A percentile compares a stretch with the other conserved stretches of the same genome.
Conservation (phyloP, 2,797 vertebrate species). For the Emydoidea blandingii region DNA sequence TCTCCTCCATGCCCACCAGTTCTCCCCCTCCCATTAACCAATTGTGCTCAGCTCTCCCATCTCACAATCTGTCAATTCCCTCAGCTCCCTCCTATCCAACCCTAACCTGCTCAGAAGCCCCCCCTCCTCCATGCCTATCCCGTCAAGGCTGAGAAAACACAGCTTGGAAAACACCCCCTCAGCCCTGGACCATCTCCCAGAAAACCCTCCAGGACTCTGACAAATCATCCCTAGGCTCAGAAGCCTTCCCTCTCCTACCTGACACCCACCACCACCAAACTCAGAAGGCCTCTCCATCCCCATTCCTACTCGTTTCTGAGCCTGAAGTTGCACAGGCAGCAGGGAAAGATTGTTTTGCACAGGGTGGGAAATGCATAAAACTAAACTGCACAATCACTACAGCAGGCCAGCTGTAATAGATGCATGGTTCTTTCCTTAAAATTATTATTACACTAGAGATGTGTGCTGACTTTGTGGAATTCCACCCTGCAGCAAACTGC, state of each 20-base stretch:
- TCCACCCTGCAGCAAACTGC: background rate
- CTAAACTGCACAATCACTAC: background rate
- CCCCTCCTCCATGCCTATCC: background rate
- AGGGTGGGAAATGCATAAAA: background rate
- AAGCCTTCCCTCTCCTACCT: background rate
- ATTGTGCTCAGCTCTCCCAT: background rate
- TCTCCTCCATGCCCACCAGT: background rate
- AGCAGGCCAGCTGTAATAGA: fast-evolving
- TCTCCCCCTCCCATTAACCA: background rate
- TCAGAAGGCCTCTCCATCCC: background rate
- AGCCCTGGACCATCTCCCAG: background rate
- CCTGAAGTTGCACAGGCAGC: background rate
- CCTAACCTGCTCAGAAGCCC: background rate
- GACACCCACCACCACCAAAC: background rate
- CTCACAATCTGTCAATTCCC: background rate
- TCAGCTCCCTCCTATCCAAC: background rate
- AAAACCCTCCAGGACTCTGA: background rate
- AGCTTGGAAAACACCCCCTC: background rate
- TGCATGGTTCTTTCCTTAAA: background rate
- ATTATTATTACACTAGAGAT: background rate
- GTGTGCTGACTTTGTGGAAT: background rate
- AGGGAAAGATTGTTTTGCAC: background rate
- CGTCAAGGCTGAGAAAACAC: background rate
- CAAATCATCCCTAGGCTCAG: background rate
- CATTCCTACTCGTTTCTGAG: background rate